Conservation (phyloP, 2,888 invertebrate genomes). For the Adineta ricciae region DNA sequence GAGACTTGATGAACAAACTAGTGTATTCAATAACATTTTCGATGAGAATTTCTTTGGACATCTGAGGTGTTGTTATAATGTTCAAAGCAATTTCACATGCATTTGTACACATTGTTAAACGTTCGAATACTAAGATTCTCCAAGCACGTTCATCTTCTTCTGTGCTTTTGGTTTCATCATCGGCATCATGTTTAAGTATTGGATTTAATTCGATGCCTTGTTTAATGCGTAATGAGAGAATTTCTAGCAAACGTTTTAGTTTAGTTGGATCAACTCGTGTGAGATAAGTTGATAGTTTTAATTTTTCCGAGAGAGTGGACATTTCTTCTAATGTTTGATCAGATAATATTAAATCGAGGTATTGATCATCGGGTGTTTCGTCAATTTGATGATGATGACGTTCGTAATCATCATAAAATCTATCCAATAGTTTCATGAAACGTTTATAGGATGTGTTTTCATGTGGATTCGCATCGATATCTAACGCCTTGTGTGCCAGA, state of each 20-base stretch:
- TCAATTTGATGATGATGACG: slow-evolving; percentile 20
- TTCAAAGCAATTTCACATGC: slow-evolving; percentile 80
- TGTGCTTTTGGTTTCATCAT: slow-evolving; percentile 54
- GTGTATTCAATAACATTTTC: slow-evolving; percentile 96
- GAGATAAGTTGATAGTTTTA: slow-evolving; percentile 22
- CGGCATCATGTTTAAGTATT: background rate
- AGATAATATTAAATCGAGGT: slow-evolving; percentile 16
- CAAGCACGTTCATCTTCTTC: slow-evolving; percentile 70
- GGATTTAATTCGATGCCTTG: slow-evolving; percentile 10
- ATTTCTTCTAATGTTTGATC: slow-evolving; percentile 28
- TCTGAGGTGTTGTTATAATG: slow-evolving; percentile 87
- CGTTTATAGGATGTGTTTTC: slow-evolving; percentile 28
- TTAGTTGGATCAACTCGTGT: background rate
- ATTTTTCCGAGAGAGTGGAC: slow-evolving; percentile 24
- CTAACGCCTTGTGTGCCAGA: background rate
- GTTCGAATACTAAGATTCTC: slow-evolving; percentile 77
- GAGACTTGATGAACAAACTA: slow-evolving; percentile 85
- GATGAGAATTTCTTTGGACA: slow-evolving; percentile 88
- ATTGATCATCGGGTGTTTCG: background rate
- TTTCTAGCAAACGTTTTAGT: slow-evolving; percentile 19
- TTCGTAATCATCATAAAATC: slow-evolving; percentile 26
- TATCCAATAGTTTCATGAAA: slow-evolving; percentile 26
- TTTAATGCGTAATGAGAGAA: background rate
- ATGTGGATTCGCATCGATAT: slow-evolving; percentile 15
- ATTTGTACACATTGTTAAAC: slow-evolving; percentile 85